Conservation (phyloP, 2,888 invertebrate species). For the Luperina nickerlii region DNA sequence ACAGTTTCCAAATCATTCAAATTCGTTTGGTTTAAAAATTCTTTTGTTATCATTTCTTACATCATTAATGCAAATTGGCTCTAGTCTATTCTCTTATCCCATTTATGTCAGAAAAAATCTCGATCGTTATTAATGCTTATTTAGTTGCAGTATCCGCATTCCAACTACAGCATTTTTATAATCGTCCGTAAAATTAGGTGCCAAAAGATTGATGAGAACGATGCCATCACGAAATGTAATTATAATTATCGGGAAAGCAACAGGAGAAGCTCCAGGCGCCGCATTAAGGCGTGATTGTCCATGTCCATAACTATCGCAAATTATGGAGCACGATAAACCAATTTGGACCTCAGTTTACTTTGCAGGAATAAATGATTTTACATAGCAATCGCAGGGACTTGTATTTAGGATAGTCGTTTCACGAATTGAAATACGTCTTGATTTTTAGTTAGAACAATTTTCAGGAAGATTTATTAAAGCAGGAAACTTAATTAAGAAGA, state of each 20-base stretch:
- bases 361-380: constrained; percentile 47
- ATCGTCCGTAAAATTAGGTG: constrained; percentile 12
- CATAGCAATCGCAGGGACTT: constrained; percentile 27
- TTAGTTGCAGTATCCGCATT: constrained; percentile 40
- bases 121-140: constrained; percentile 23
- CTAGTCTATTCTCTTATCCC: background rate
- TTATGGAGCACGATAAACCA: constrained; percentile 61
- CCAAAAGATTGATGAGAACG: constrained; percentile 45
- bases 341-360: constrained; percentile 54
- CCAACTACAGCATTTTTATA: constrained; percentile 20
- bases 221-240: constrained; percentile 47
- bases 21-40: background rate
- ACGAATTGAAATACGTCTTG: constrained; percentile 8
- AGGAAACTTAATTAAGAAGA: background rate
- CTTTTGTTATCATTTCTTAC: background rate
- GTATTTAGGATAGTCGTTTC: constrained; percentile 30
- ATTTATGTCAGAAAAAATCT: constrained; percentile 12
- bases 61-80: constrained; percentile 15
- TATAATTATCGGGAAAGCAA: constrained; percentile 55
- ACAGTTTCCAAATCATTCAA: background rate
- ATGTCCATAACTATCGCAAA: constrained; percentile 57
- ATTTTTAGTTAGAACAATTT: background rate
- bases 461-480: background rate
- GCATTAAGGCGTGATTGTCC: constrained; percentile 56
- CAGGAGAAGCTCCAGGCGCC: constrained; percentile 47